Evolutionary conservation across 2,888 invertebrate genomes (phyloP).

Genomic region (Trachelus tabidus): DNA sequence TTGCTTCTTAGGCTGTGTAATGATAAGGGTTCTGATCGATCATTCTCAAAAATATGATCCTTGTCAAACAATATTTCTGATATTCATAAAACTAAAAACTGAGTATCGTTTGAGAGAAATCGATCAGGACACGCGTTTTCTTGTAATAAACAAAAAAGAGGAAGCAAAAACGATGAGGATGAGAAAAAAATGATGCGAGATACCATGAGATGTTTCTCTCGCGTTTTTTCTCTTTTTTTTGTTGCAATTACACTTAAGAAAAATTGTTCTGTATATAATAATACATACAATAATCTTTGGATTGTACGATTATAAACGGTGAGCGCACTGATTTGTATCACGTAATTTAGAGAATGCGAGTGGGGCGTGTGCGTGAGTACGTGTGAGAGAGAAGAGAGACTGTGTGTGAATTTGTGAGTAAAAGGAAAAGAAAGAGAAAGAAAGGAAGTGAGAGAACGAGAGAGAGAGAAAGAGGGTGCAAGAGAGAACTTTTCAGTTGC

Average conservation of each 20-base stretch:
- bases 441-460: not conserved
- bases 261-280: conserved; percentile 38
- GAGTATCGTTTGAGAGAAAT: no score
- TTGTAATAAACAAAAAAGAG: not conserved
- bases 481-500: not conserved
- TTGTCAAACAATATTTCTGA: no score
- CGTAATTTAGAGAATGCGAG: conserved; percentile 30
- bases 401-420: not conserved
- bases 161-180: conserved; percentile 9
- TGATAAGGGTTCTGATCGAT: not conserved
- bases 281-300: conserved; percentile 51
- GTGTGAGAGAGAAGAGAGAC: not conserved
- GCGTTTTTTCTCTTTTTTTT: conserved; percentile 37
- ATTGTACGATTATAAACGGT: conserved; percentile 56
- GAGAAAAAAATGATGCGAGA: not conserved
- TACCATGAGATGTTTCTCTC: conserved; percentile 33
- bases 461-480: not conserved
- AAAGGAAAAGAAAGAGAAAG: not conserved
- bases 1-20: not conserved
- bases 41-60: no score
- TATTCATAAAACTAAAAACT: no score
- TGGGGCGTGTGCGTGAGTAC: not conserved
- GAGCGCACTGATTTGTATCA: conserved; percentile 61
- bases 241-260: conserved; percentile 41
- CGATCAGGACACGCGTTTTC: not conserved